Base-by-base conservation (phyloP, 2,797 vertebrate species). In the Dendrocincla fuliginosa region DNA sequence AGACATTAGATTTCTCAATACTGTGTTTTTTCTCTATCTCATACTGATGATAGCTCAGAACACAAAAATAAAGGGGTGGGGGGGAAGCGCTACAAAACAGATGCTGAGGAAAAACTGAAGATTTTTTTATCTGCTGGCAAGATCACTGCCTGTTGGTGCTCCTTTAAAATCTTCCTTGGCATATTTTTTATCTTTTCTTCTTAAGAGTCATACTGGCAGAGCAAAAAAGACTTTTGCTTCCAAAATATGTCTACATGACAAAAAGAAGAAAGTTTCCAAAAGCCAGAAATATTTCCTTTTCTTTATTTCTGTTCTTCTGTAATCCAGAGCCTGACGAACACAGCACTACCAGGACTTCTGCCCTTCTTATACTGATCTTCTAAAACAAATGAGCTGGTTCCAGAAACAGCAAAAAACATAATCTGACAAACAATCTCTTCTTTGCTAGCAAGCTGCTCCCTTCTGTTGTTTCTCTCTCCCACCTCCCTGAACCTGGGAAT, bases 111-210 rank as follows among this genome's bases (percentile, higher is more conserved):
- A 81, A 90, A 94, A 56, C 27, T 17, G 76, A 59, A 71, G 65
- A 46, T 20, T 90, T 88, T 82, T 41, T 32, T 13, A 83, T 87
- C 83, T 94, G 41, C 68, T 10, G 2, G 23, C 46, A 79, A 65
- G 60, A 93, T 87, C 83, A 39, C 1, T 47, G 73, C 27, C 27
- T 4, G 1, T 39, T 60, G 53, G 77, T 64, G 30, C 56, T 83
- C 42, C 87, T 95, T 87, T 73, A 94, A 77, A 91, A 88, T 64
- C 23, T 57, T 76, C 46, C 47, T 39, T 49, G 69, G 75, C 57
- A 33, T 68, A 69, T 93, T 71, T 91, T 87, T 91, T 56, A 76
- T 76, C 83, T 82, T 84, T 92, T 90, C 85, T 76, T 92, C 52
- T 56, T 47, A 91, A 63, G 73, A 90, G 87, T n/a, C 57, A 18